These are phyloP conservation scores for Phalacrocorax brasilianus DNA, from an alignment of 2,113 vertebrate species.

Conservation along the genomic window DNA sequence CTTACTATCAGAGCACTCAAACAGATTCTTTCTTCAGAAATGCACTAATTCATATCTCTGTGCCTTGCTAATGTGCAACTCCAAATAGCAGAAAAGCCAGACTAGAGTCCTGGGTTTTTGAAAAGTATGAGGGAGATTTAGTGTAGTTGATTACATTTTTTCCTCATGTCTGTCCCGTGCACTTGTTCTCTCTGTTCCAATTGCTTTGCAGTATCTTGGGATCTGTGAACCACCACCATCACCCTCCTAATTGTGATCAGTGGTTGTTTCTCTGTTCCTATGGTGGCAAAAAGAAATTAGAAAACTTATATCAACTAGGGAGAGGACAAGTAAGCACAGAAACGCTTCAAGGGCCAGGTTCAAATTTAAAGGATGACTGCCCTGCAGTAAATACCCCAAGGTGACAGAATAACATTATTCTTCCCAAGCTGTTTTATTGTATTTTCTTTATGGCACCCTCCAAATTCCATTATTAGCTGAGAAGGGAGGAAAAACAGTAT, in stretches of 20 bases:
- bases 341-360: not conserved
- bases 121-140: not conserved
- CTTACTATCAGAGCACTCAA: not conserved
- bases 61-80: constrained; percentile 1
- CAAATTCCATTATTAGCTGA: not conserved
- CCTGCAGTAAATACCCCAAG: not conserved
- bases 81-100: not conserved
- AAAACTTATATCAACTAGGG: not conserved
- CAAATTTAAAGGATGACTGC: not conserved
- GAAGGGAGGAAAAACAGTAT: not conserved
- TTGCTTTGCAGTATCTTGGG: constrained; percentile 42
- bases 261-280: constrained; percentile 67
- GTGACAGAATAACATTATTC: not conserved
- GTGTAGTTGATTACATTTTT: not conserved
- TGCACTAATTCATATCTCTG: not conserved
- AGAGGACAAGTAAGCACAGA: not conserved
- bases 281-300: constrained; percentile 46
- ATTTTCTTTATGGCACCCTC: not conserved
- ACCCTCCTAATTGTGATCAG: not conserved
- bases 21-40: constrained; percentile 25
- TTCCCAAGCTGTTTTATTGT: not conserved
- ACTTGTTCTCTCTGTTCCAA: not conserved
- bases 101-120: not conserved
- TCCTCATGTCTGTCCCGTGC: not conserved
- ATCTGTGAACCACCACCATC: not conserved